phyloP scores from a whole-genome alignment of 2,113 vertebrate genomes.

The Cyprinodon variegatus region DNA sequence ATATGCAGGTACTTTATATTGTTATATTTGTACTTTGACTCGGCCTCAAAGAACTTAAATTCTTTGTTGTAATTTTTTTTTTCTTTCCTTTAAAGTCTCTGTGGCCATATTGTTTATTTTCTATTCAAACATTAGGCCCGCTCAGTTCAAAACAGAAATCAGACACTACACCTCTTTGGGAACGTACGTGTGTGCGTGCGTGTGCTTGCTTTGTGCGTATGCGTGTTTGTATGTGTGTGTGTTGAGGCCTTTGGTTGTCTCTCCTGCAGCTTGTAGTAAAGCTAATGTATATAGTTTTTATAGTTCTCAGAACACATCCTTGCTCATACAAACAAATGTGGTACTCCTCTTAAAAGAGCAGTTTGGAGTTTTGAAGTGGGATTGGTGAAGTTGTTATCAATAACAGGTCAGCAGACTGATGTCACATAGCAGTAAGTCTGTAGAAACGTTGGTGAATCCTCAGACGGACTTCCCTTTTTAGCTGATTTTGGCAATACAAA shows the following conservation, averaged over 20 bases:
- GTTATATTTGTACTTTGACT: constrained; percentile 74
- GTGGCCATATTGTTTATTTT: constrained; percentile 66
- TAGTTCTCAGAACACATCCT: constrained; percentile 45
- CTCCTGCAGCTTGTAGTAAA: constrained; percentile 57
- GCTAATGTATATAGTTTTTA: constrained; percentile 43
- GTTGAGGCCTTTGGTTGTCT: constrained; percentile 46
- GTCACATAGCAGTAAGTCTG: background rate
- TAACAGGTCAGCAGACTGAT: background rate
- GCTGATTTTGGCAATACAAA: background rate
- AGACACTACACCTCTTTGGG: constrained; percentile 68
- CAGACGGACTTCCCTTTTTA: background rate
- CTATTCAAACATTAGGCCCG: constrained; percentile 62
- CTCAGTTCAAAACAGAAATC: constrained; percentile 55
- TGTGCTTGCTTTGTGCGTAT: constrained; percentile 7
- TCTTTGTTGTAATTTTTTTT: constrained; percentile 63
- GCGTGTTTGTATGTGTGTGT: constrained; percentile 23
- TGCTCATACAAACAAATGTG: constrained; percentile 55
- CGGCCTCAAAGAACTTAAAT: constrained; percentile 78
- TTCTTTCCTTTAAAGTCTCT: constrained; percentile 45
- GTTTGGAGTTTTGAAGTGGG: background rate
- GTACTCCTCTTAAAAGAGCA: constrained; percentile 54
- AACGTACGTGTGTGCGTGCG: constrained; percentile 15
- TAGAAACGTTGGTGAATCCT: background rate
- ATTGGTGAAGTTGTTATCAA: background rate
- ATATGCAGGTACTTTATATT: constrained; percentile 81